phyloP scores from a whole-genome alignment of 2,797 vertebrate species.

The Acanthurus leucopareius region DNA sequence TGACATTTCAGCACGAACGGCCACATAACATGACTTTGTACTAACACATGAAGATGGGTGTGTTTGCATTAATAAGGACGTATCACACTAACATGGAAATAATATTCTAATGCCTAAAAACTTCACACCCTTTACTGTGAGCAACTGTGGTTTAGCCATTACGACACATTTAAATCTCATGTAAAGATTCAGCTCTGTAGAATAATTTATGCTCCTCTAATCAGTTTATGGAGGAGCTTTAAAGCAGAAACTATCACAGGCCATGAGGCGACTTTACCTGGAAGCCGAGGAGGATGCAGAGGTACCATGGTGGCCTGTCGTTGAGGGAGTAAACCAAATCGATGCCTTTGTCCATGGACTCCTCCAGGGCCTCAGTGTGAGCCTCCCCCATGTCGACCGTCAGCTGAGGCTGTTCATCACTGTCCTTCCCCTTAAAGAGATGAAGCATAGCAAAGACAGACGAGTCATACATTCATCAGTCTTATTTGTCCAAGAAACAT shows the following conservation, averaged over 20 bases:
- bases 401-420: conserved; percentile 64
- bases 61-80: no score
- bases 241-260: not conserved
- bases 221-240: not conserved
- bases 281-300: conserved; percentile 86
- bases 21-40: no score
- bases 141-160: no score
- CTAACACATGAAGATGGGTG: no score
- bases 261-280: conserved; percentile 75
- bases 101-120: no score
- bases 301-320: conserved; percentile 87
- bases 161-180: no score
- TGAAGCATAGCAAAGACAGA: conserved; percentile 10
- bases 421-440: conserved; percentile 56
- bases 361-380: conserved; percentile 52
- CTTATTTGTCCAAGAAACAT: not conserved
- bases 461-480: not conserved
- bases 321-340: conserved; percentile 85
- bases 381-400: conserved; percentile 42
- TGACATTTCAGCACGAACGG: no score
- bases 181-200: not conserved
- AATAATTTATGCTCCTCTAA: not conserved
- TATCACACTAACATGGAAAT: no score
- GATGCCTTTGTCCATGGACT: conserved; percentile 37
- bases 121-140: no score